phyloP scores from a whole-genome alignment of 2,888 invertebrate genomes.

The Tethea ocularis region DNA sequence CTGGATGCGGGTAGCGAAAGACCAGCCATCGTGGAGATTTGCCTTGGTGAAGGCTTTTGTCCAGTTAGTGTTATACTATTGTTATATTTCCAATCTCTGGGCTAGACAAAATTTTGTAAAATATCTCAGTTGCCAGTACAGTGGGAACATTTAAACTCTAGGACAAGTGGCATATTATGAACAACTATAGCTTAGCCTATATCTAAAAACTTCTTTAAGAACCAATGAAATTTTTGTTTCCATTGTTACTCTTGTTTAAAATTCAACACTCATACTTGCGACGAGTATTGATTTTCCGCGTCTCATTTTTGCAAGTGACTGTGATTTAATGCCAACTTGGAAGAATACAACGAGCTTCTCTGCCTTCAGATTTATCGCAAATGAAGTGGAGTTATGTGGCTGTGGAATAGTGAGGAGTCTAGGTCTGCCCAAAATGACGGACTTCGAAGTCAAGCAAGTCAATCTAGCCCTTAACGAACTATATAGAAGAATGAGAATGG shows the following conservation, averaged over 20 bases:
- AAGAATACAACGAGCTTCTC: constrained; percentile 46
- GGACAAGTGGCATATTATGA: background rate
- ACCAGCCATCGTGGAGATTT: no score
- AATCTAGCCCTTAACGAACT: constrained; percentile 68
- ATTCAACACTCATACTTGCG: no score
- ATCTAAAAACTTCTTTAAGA: background rate
- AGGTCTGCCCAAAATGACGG: constrained; percentile 76
- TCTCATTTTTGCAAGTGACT: constrained; percentile 9
- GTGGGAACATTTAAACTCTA: background rate
- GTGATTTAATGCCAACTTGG: constrained; percentile 18
- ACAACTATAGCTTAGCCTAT: background rate
- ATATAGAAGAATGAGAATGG: constrained; percentile 40
- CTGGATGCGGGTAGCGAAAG: no score
- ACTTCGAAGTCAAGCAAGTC: constrained; percentile 61
- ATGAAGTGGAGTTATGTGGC: constrained; percentile 69
- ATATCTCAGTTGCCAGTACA: background rate
- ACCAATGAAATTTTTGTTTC: background rate
- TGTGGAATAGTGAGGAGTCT: constrained; percentile 73
- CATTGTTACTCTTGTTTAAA: background rate
- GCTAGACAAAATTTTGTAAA: no score
- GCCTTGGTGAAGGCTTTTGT: no score
- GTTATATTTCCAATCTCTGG: no score
- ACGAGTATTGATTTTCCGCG: background rate
- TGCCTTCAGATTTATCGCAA: constrained; percentile 72
- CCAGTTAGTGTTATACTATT: no score